These are phyloP conservation scores for Theristicus caerulescens DNA, from an alignment of 2,113 vertebrate genomes.

Conservation along the genomic window DNA sequence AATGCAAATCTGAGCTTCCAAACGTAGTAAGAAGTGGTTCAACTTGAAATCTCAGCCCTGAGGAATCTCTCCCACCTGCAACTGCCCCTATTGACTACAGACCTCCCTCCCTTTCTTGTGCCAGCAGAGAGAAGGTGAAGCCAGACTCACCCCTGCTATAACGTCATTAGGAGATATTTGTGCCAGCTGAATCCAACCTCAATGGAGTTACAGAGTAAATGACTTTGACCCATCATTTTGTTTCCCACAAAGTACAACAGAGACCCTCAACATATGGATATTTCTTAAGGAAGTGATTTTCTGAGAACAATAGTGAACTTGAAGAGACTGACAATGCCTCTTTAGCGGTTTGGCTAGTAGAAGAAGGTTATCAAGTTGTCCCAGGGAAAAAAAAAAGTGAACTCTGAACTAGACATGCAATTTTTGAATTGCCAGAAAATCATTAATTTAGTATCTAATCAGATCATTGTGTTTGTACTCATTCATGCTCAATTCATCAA, in stretches of 20 bases:
- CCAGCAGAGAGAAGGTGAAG: not conserved
- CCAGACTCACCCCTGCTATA: not conserved
- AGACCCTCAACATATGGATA: conserved; percentile 38
- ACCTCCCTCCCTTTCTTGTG: not conserved
- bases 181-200: conserved; percentile 21
- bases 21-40: accelerated
- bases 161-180: not conserved
- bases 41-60: not conserved
- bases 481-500: conserved; percentile 20
- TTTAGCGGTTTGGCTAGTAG: conserved; percentile 30
- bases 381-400: not conserved
- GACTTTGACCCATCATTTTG: not conserved
- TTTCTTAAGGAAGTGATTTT: conserved; percentile 63
- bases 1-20: not conserved
- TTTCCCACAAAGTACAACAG: not conserved
- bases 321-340: conserved; percentile 35
- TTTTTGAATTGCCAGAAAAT: conserved; percentile 16
- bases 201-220: not conserved
- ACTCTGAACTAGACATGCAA: not conserved
- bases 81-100: not conserved
- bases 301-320: conserved; percentile 53
- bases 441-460: not conserved
- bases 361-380: conserved; percentile 28
- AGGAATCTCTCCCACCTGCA: not conserved
- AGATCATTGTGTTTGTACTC: conserved; percentile 6